Conservation (phyloP, 2,797 vertebrate genomes). For the Balearica regulorum region DNA sequence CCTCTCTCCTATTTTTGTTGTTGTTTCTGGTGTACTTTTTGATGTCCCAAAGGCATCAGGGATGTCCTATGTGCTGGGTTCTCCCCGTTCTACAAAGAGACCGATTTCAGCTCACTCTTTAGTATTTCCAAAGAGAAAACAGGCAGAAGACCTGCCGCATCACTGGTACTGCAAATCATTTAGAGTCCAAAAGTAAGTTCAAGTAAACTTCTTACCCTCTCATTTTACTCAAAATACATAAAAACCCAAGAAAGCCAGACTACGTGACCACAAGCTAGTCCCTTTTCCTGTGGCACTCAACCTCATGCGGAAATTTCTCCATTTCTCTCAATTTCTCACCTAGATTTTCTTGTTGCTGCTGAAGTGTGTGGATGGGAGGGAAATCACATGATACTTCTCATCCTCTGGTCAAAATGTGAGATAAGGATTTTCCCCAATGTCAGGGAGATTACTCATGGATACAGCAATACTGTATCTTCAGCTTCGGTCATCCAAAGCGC, state of each 20-base stretch:
- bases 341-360: neutral
- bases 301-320: neutral
- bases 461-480: neutral
- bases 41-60: neutral
- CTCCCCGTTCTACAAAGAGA: neutral
- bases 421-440: neutral
- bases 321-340: neutral
- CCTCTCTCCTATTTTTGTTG: rapidly evolving
- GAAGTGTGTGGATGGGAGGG: neutral
- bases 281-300: neutral
- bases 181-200: neutral
- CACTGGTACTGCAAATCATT: neutral
- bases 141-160: neutral
- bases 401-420: neutral
- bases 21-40: neutral
- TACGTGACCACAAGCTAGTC: neutral
- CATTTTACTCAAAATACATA: neutral
- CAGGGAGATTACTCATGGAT: neutral
- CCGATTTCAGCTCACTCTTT: neutral
- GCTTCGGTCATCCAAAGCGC: neutral
- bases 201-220: neutral
- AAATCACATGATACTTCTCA: neutral
- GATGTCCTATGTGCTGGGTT: neutral
- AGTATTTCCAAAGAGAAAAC: neutral
- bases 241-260: neutral